Percentiles rank a stretch among this genome's conserved stretches.
These are phyloP conservation scores for Hemistola chrysoprasaria DNA, from an alignment of 2,888 invertebrate species.

Conservation along the genomic window DNA sequence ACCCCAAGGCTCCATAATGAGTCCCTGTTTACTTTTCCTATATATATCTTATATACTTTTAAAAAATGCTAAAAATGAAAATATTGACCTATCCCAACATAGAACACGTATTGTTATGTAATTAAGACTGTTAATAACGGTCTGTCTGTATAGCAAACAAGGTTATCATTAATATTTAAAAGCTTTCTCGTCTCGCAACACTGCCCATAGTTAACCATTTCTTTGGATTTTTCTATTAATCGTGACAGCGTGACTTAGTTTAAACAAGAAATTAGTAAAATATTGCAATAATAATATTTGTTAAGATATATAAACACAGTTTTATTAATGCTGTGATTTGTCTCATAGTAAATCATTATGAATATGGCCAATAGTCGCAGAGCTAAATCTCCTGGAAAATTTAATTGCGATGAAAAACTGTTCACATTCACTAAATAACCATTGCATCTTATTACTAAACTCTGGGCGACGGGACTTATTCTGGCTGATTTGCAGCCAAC, in stretches of 20 bases:
- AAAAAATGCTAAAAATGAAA: no score
- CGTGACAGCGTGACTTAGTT: not conserved
- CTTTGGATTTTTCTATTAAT: constrained; percentile 24
- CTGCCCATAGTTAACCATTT: constrained; percentile 16
- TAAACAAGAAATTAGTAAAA: not conserved
- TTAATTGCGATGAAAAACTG: constrained; percentile 5
- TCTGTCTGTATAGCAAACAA: constrained; percentile 22
- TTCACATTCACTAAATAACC: no score
- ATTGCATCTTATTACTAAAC: no score
- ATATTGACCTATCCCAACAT: no score
- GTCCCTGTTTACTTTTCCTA: no score
- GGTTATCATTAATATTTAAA: constrained; percentile 27
- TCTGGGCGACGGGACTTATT: constrained; percentile 5
- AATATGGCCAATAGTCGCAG: constrained; percentile 16
- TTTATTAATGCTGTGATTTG: constrained; percentile 36
- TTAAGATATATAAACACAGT: constrained; percentile 11
- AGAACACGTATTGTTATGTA: constrained; percentile 23
- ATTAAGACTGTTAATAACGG: constrained; percentile 24
- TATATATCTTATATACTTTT: no score
- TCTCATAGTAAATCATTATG: constrained; percentile 33
- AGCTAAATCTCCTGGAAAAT: constrained; percentile 11
- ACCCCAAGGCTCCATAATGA: no score
- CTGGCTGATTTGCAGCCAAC: constrained; percentile 7
- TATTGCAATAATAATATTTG: no score
- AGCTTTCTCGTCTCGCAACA: constrained; percentile 28